Base-by-base conservation (phyloP, 2,888 invertebrate species). In the Drosophila rubida region DNA sequence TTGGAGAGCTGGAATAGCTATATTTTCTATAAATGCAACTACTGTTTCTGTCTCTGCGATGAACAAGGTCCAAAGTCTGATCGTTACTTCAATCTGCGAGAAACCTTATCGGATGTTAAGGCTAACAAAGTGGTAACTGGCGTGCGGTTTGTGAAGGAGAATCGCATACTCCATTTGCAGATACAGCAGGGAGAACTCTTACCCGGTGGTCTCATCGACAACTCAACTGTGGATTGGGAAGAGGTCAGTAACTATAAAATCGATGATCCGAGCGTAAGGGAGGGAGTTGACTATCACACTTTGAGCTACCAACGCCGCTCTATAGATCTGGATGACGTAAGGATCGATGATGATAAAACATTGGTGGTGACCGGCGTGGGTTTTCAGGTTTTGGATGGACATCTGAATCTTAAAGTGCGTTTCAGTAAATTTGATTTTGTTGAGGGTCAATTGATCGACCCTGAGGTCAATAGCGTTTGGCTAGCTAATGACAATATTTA, bases 401-500 rank as follows among this genome's bases (percentile, higher is more conserved):
- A 13, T 35, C 35, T 35, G 6, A 7, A 35, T 14, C 13, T 35
- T 5, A 35, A 14, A 13, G 35, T 35, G 35, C 35, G 6, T 6
- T 35, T 35, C 35, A 35, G 13, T 35, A 13, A 35, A 14, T 35
- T 35, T 1, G 35, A 35, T 35, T 35, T n/a, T n/a, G n/a, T n/a
- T n/a, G n/a, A n/a, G n/a, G n/a, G n/a, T n/a, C n/a, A n/a, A n/a
- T n/a, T n/a, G n/a, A n/a, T n/a, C n/a, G n/a, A n/a, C n/a, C n/a
- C n/a, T n/a, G n/a, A n/a, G n/a, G n/a, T n/a, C n/a, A n/a, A n/a
- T n/a, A n/a, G n/a, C n/a, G n/a, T n/a, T n/a, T n/a, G n/a, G n/a
- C n/a, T n/a, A n/a, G n/a, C n/a, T n/a, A n/a, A n/a, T n/a, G 97
- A 97, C 8, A 13, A 16, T 11, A 16, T 1, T 4, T 0, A n/a